A percentile compares a stretch with the other conserved stretches of the same genome.
Evolutionary conservation across 2,797 vertebrate genomes (phyloP).

Genomic region (Hybognathus amarus): DNA sequence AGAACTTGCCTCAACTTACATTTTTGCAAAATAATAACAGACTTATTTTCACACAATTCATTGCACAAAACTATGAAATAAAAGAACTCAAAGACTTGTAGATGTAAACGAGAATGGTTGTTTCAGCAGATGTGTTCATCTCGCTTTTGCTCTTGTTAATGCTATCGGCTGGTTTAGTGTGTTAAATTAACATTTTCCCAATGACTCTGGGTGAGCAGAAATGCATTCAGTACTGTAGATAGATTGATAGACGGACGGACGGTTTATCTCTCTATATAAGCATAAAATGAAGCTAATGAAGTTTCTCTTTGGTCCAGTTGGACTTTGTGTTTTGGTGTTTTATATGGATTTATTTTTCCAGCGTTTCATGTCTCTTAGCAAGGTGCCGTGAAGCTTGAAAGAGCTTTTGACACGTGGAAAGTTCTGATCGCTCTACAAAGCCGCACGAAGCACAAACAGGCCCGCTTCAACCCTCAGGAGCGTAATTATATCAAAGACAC

Average conservation of each 20-base stretch:
- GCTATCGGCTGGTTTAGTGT: neutral
- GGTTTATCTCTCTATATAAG: neutral
- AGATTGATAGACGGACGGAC: neutral
- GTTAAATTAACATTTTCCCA: neutral
- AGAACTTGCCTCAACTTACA: neutral
- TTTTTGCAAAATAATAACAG: no score
- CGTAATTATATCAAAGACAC: constrained; percentile 92
- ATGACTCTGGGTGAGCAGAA: neutral
- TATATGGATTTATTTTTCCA: constrained; percentile 61
- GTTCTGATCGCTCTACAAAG: constrained; percentile 77
- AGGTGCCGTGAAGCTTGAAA: constrained; percentile 80
- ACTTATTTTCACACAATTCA: no score
- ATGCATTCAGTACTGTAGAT: no score
- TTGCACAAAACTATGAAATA: no score
- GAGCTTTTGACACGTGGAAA: constrained; percentile 74
- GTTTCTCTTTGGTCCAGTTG: constrained; percentile 45
- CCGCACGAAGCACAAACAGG: constrained; percentile 83
- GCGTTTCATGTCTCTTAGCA: constrained; percentile 68
- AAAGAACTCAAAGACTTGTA: no score
- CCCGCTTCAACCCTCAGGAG: constrained; percentile 84
- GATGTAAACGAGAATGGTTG: neutral
- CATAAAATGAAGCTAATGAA: neutral
- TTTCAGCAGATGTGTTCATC: neutral
- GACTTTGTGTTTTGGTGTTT: constrained; percentile 64
- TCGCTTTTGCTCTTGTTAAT: neutral